Conservation (phyloP, 1,140 invertebrate species). For the Globodera ellingtonae region DNA sequence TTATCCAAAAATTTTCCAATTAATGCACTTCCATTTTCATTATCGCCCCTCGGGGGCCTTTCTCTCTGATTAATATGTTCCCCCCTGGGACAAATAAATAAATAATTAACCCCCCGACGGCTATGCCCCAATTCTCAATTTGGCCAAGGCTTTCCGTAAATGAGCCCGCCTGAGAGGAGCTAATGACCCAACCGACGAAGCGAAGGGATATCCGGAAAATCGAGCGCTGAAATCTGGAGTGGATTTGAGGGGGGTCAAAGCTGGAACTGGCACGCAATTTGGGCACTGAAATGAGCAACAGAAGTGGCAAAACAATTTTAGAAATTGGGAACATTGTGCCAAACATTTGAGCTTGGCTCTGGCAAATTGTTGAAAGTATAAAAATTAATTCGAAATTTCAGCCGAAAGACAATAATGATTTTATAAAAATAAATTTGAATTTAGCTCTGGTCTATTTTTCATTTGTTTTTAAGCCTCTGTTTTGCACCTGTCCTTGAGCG, state of each 20-base stretch:
- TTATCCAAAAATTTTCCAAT: no score
- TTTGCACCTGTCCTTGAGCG: not conserved
- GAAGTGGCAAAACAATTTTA: not conserved
- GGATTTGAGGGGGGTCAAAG: not conserved
- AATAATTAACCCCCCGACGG: conserved; percentile 6
- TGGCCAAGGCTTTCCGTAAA: not conserved
- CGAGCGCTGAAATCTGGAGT: not conserved
- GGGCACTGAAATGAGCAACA: not conserved
- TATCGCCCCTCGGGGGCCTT: not conserved
- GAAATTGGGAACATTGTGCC: not conserved
- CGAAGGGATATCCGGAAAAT: not conserved
- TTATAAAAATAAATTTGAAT: no score
- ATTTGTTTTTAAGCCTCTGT: no score
- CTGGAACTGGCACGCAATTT: not conserved
- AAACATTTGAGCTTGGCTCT: not conserved
- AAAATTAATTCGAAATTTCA: not conserved
- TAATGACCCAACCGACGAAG: not conserved
- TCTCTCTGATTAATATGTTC: conserved; percentile 11
- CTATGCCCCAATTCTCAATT: not conserved
- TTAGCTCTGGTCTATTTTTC: no score
- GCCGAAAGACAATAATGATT: no score
- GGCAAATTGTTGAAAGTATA: not conserved
- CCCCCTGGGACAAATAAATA: not conserved
- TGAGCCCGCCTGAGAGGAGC: not conserved
- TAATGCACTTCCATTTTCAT: no score